Conservation (phyloP, 2,888 invertebrate species). For the Zootermopsis nevadensis region DNA sequence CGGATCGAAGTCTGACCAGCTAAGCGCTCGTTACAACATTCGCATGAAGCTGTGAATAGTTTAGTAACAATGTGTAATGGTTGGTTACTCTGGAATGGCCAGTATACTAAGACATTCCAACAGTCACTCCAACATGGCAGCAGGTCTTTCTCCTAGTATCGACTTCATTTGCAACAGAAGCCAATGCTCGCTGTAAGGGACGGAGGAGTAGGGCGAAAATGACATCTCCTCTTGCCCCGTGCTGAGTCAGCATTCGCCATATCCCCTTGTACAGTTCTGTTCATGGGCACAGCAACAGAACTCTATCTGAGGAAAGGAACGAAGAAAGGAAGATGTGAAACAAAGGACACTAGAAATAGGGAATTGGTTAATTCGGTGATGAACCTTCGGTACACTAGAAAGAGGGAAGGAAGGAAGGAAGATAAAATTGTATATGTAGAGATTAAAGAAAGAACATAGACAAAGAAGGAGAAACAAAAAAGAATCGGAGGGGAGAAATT, state of each 20-base stretch:
- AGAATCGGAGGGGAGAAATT: too few species aligned
- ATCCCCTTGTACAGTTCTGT: background rate
- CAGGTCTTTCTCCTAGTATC: conserved; percentile 14
- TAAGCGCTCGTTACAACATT: conserved; percentile 1
- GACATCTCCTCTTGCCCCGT: background rate
- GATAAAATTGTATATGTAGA: too few species aligned
- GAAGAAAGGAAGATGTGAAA: too few species aligned
- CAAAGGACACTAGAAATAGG: too few species aligned
- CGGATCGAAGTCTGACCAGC: conserved; percentile 24
- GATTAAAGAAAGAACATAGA: too few species aligned
- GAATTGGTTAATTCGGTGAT: too few species aligned
- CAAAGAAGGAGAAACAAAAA: too few species aligned
- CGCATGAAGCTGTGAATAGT: conserved; percentile 37
- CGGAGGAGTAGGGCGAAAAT: conserved; percentile 10
- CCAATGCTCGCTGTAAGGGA: background rate
- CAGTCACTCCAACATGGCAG: background rate
- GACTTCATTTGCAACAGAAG: conserved; percentile 45
- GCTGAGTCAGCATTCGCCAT: background rate
- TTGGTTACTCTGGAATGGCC: conserved; percentile 13
- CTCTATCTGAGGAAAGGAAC: too few species aligned
- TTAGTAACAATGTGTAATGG: conserved; percentile 36
- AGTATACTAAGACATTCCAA: conserved; percentile 37
- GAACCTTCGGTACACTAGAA: too few species aligned
- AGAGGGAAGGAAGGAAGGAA: too few species aligned
- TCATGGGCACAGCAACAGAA: background rate